Evolutionary conservation across 2,113 vertebrate genomes (phyloP).

Genomic region (Zosterops pallidus): DNA sequence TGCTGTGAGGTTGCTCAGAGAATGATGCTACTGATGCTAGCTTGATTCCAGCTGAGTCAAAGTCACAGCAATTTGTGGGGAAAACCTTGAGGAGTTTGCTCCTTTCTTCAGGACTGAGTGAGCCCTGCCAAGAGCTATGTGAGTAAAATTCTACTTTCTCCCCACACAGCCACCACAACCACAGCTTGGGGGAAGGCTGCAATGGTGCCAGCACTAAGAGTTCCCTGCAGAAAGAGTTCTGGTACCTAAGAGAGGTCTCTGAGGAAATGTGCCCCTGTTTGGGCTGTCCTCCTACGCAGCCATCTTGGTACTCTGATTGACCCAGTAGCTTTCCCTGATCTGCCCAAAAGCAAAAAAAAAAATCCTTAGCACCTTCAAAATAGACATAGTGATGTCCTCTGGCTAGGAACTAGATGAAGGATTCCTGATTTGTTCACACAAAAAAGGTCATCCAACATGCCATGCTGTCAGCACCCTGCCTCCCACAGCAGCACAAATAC

Average conservation of each 20-base stretch:
- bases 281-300: background rate
- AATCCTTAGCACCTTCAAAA: background rate
- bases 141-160: background rate
- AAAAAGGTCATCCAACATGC: background rate
- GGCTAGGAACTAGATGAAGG: background rate
- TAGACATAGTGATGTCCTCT: background rate
- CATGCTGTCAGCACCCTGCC: background rate
- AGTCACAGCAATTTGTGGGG: background rate
- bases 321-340: background rate
- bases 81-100: background rate
- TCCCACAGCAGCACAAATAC: background rate
- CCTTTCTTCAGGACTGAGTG: background rate
- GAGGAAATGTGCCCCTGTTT: background rate
- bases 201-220: background rate
- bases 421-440: background rate
- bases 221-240: background rate
- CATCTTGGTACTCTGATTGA: background rate
- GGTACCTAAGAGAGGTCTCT: background rate
- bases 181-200: background rate
- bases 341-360: background rate
- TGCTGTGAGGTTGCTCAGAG: fast-evolving
- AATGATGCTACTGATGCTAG: background rate
- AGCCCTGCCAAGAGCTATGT: background rate
- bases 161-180: background rate
- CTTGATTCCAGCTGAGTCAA: background rate